Conservation (phyloP, 2,113 vertebrate genomes). For the Grammomys surdaster region DNA sequence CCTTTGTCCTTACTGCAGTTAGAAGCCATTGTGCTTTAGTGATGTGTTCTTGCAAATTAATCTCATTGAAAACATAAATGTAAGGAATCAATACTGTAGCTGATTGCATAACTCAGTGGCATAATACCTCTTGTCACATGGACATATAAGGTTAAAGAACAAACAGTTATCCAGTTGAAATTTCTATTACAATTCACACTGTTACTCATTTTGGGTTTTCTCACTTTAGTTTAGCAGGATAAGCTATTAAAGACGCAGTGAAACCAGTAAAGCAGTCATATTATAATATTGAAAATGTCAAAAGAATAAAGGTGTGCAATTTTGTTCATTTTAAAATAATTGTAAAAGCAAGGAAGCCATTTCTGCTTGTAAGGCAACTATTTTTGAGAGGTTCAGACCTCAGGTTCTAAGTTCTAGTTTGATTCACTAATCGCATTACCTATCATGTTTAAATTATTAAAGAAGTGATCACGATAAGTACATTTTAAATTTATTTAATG, state of each 20-base stretch:
- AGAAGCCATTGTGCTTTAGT: conserved; percentile 49
- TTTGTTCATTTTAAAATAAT: conserved; percentile 53
- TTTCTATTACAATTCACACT: background rate
- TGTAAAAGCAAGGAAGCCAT: conserved; percentile 35
- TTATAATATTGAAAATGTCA: conserved; percentile 27
- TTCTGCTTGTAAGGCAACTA: conserved; percentile 27
- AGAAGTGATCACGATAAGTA: background rate
- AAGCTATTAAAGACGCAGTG: background rate
- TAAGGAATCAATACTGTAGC: conserved; percentile 70
- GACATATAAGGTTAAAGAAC: background rate
- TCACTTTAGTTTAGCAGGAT: conserved; percentile 16
- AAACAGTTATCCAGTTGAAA: background rate
- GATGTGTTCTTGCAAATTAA: conserved; percentile 56
- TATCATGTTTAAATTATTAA: conserved; percentile 19
- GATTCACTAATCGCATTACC: conserved; percentile 12
- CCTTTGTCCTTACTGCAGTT: background rate
- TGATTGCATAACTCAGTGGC: background rate
- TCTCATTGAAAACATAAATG: conserved; percentile 66
- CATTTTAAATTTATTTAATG: background rate
- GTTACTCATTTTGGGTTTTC: conserved; percentile 29
- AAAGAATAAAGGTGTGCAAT: conserved; percentile 15
- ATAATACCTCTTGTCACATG: background rate
- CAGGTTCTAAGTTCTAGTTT: background rate
- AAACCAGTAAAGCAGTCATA: background rate
- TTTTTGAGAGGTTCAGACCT: background rate